Evolutionary conservation across 30 jellyfish, hydroid and myxozoan species (phyloP), one percentile per base, ranked within the genome.

Genomic region (Turritopsis dohrnii): DNA sequence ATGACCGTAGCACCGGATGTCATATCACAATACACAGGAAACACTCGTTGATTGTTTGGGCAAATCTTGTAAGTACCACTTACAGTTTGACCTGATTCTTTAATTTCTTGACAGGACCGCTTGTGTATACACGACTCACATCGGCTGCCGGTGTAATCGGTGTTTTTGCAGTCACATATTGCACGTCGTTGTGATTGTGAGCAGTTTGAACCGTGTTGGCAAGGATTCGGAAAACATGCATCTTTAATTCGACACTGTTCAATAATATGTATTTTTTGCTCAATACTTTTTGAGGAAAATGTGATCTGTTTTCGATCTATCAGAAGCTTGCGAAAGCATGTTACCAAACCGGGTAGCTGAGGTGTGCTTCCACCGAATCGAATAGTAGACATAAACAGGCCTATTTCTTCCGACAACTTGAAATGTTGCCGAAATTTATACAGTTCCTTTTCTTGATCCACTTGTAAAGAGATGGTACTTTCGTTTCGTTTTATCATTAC

Each of bases 141-240:
- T 28, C 22, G 80, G 28, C 29, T 31, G 17, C 97, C 96, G 73
- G 83, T 77, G 65, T 84, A 88, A 72, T 66, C 74, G n/a, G 89
- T 52, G 71, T 41, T 81, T 29, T 71, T 82, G 52, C 99, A 94
- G 22, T 89, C 71, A 75, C 99, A 94, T 3, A 86, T 81, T 41
- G 60, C 81, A 8, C 76, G 80, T 23, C 87, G 89, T 66, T 77
- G 87, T 66, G 79, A 79, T 77, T 94, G 99, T 20, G 90, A 66
- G 82, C 99, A 94, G 52, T 22, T 84, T 8, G 96, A 94, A 1
- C 89, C 74, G 60, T 94, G 86, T 30, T 69, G 77, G 81, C 99
- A 94, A 0, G 97, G 99, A 52, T 83, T 88, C 41, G 99, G 99
- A 76, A 84, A 89, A 54, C 99, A 94, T 17, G 80, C 80, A 75